A percentile compares a stretch with the other conserved stretches of the same genome.
Evolutionary conservation across 1,140 invertebrate genomes (phyloP).

Genomic region (Bombus confusus): DNA sequence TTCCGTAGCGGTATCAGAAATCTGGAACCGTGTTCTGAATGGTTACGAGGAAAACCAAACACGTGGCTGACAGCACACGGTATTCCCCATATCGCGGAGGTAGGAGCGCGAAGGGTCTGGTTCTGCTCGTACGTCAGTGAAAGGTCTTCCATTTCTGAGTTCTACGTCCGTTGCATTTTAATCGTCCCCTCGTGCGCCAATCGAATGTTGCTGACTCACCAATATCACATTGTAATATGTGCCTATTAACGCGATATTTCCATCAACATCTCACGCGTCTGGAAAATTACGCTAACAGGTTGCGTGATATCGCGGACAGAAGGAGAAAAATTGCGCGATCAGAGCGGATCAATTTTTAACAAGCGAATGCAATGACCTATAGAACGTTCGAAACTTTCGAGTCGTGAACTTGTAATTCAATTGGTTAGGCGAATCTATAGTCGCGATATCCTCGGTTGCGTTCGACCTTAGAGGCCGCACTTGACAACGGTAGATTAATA

Average conservation of each 20-base stretch:
- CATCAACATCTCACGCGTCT: neutral
- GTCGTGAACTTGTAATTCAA: too few relatives aligned
- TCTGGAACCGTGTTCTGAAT: neutral
- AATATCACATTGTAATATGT: neutral
- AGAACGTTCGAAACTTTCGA: too few relatives aligned
- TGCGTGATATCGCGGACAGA: too few relatives aligned
- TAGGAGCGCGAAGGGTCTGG: neutral
- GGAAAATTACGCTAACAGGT: neutral
- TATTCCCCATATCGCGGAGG: constrained; percentile 30
- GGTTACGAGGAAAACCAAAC: neutral
- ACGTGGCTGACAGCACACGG: constrained; percentile 25
- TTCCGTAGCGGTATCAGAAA: neutral
- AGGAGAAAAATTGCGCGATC: too few relatives aligned
- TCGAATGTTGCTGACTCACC: neutral
- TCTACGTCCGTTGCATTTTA: constrained; percentile 28
- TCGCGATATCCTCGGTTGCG: too few relatives aligned
- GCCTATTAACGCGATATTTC: neutral
- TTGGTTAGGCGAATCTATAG: too few relatives aligned
- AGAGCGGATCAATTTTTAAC: too few relatives aligned
- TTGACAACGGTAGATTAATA: too few relatives aligned
- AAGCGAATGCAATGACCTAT: too few relatives aligned
- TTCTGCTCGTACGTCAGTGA: constrained; percentile 57
- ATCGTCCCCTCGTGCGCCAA: neutral
- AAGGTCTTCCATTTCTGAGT: constrained; percentile 42
- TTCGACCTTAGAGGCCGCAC: too few relatives aligned